phyloP scores from a whole-genome alignment of 2,113 vertebrate species.

The Cepphus grylle region DNA sequence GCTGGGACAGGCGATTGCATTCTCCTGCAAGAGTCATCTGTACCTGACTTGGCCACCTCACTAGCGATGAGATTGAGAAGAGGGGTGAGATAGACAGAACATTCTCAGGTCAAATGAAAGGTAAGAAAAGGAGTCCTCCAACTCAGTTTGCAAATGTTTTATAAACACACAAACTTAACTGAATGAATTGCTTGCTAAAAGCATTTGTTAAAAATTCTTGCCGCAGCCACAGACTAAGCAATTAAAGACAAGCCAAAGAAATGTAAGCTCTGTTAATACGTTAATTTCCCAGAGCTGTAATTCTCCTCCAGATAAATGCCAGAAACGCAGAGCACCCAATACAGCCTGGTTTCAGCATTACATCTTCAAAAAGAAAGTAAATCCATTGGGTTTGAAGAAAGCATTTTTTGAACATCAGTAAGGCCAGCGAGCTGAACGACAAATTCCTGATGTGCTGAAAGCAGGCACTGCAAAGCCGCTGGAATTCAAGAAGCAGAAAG shows the following conservation, averaged over 20 bases:
- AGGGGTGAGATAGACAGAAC: background rate
- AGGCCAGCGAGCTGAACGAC: background rate
- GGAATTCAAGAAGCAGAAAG: background rate
- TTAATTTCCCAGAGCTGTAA: background rate
- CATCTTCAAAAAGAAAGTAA: slow-evolving; percentile 4
- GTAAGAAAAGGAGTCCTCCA: background rate
- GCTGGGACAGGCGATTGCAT: background rate
- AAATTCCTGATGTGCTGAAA: background rate
- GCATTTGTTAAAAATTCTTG: background rate
- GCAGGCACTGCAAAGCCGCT: background rate
- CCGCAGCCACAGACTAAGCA: background rate
- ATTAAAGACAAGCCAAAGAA: slow-evolving; percentile 10
- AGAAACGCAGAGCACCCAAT: background rate
- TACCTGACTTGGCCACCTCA: slow-evolving; percentile 11
- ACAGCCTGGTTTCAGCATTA: background rate
- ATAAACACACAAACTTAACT: background rate
- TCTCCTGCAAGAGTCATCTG: slow-evolving; percentile 16
- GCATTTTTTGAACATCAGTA: background rate
- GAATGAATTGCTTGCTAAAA: background rate
- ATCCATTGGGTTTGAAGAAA: background rate
- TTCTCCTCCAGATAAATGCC: background rate
- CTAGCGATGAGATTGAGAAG: background rate
- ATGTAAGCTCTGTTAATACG: background rate
- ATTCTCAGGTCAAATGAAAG: background rate
- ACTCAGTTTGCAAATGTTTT: background rate